Conservation (phyloP, 1,140 invertebrate species). For the Ephestia elutella region DNA sequence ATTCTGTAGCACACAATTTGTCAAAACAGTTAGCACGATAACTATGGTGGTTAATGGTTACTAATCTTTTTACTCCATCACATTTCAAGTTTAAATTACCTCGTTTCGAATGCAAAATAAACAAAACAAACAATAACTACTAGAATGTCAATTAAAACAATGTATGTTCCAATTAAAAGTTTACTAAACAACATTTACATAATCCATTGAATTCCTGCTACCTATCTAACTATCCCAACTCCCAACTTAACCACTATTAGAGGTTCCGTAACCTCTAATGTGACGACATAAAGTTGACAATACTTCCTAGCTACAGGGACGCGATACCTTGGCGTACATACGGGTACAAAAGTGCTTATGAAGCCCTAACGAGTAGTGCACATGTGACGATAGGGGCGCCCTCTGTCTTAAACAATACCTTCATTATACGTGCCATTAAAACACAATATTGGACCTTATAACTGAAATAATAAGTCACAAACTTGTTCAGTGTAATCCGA, state of each 20-base stretch:
- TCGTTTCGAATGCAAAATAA: no score
- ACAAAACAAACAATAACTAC: background rate
- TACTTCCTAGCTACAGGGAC: background rate
- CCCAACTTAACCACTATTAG: conserved; percentile 8
- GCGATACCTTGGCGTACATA: conserved; percentile 18
- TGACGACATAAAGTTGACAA: conserved; percentile 10
- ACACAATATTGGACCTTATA: conserved; percentile 39
- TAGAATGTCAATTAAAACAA: conserved; percentile 20
- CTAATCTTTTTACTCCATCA: background rate
- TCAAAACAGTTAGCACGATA: no score
- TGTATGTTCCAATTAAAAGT: conserved; percentile 29
- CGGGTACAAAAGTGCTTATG: conserved; percentile 49
- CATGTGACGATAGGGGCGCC: conserved; percentile 46
- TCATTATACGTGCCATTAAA: conserved; percentile 43
- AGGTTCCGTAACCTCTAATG: conserved; percentile 12
- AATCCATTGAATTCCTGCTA: conserved; percentile 24
- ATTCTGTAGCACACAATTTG: no score
- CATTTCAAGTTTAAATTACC: no score
- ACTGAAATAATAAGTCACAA: conserved; percentile 29
- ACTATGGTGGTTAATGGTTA: no score
- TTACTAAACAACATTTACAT: conserved; percentile 27
- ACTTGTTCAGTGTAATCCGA: conserved; percentile 25
- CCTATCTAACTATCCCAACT: no score
- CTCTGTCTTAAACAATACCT: conserved; percentile 45
- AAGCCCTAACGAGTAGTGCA: conserved; percentile 48